phyloP scores from a whole-genome alignment of 2,113 vertebrate genomes.

The Eupsittula cactorum region DNA sequence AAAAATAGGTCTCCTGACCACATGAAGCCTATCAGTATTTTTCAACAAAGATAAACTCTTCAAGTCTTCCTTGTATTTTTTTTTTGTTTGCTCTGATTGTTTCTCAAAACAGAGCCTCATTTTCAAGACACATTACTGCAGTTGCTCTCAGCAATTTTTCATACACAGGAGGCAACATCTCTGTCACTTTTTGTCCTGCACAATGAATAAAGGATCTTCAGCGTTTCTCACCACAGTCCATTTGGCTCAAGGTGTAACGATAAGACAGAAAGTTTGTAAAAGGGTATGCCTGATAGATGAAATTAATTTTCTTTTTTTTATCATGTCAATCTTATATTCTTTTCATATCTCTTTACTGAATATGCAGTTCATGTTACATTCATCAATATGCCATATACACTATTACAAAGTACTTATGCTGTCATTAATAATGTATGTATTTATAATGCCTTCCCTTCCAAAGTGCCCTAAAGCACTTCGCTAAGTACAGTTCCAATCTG shows the following conservation, averaged over 20 bases:
- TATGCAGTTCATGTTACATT: neutral
- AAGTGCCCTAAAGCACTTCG: neutral
- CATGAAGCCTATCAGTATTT: neutral
- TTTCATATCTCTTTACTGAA: neutral
- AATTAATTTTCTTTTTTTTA: neutral
- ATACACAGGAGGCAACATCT: neutral
- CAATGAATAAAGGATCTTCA: neutral
- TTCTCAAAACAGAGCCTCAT: neutral
- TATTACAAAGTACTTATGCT: neutral
- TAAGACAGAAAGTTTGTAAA: neutral
- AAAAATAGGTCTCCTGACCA: neutral
- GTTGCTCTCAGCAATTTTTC: neutral
- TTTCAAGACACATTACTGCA: neutral
- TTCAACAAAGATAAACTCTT: neutral
- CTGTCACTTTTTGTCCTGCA: neutral
- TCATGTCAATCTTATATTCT: neutral
- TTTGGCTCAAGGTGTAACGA: neutral
- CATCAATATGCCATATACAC: neutral
- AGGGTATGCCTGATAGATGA: neutral
- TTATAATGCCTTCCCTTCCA: neutral
- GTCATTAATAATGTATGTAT: conserved; percentile 16
- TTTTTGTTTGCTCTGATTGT: neutral
- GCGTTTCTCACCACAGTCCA: neutral
- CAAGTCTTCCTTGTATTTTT: neutral
- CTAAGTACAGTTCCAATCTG: neutral